Evolutionary conservation across 2,113 vertebrate species (phyloP), one percentile per base, ranked within the genome.

Genomic region (Motacilla alba): DNA sequence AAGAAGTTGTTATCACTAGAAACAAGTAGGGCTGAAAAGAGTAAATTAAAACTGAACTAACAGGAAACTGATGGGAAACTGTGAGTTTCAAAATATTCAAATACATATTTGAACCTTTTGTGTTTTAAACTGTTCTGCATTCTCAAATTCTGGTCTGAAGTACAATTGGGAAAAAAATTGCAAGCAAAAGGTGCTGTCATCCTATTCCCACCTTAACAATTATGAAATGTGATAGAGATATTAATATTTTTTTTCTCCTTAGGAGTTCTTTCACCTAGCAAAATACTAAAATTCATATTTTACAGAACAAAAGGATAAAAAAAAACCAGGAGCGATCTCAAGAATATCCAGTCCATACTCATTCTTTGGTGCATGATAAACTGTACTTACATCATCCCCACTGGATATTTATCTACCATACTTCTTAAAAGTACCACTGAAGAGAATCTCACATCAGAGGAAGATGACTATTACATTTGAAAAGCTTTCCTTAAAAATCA

Each of bases 81-180:
- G 2, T 1, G 26, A 31, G 4, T 88, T 67, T 82, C 26, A 68
- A 89, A 80, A 80, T 9, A 73, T 21, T 69, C 8, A 30, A 76
- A 73, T 6, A 11, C 5, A 3, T 35, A 28, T 55, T 87, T 44
- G 11, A 39, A 66, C 8, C 3, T 15, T 5, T 0, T 0, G 0
- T 27, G 1, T 37, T 79, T 58, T 55, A 75, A 63, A n/a, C 6
- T 26, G 3, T 33, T 69, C 22, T 79, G 14, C 21, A 46, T 68
- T 89, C 18, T 75, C 6, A 50, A 8, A 15, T 77, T 69, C 28
- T 52, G 11, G 5, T 30, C 23, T 64, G 55, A 89, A 64, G 10
- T 31, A 7, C 2, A 80, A 41, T 27, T 53, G 41, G 15, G 11
- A 79, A 83, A 67, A 83, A 52, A 55, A n/a, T 2, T 18, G 14